Percentiles rank a stretch among this genome's conserved stretches.
Conservation (phyloP, 2,888 invertebrate genomes). For the Andrena flavipes region DNA sequence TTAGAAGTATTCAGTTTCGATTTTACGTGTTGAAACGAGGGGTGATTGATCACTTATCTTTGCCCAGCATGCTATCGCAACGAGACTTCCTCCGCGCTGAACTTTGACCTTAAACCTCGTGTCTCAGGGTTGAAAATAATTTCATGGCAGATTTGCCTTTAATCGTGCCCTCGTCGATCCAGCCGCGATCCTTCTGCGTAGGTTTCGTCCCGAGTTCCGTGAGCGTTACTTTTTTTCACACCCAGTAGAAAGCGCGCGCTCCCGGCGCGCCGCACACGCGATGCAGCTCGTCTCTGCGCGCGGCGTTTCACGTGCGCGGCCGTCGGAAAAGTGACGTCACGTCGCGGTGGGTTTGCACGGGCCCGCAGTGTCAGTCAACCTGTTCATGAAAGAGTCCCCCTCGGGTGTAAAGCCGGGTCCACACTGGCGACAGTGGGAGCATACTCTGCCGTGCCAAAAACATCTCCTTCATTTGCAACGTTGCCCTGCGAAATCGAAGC, state of each 20-base stretch:
- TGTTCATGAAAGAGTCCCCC: constrained; percentile 69
- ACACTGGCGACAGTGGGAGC: neutral
- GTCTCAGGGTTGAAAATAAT: too few species aligned
- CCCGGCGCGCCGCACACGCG: constrained; percentile 24
- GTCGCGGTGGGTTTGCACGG: constrained; percentile 16
- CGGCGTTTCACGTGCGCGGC: constrained; percentile 18
- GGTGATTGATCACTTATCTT: too few species aligned
- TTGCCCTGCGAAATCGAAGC: neutral
- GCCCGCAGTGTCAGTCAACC: constrained; percentile 61
- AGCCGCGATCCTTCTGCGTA: too few species aligned
- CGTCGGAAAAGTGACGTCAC: constrained; percentile 51
- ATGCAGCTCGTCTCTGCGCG: constrained; percentile 20
- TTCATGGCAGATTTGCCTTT: too few species aligned
- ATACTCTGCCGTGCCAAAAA: neutral
- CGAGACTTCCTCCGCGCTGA: too few species aligned
- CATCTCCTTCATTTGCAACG: neutral
- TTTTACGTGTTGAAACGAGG: too few species aligned
- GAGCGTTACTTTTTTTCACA: too few species aligned
- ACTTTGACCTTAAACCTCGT: too few species aligned
- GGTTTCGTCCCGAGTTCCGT: too few species aligned
- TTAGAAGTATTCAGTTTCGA: too few species aligned
- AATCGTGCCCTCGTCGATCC: too few species aligned
- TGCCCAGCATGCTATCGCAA: too few species aligned
- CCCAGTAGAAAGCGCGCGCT: constrained; percentile 19
- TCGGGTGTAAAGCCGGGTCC: constrained; percentile 50